These are phyloP conservation scores for Synergus laeviventris DNA, from an alignment of 2,888 invertebrate species.

Conservation along the genomic window DNA sequence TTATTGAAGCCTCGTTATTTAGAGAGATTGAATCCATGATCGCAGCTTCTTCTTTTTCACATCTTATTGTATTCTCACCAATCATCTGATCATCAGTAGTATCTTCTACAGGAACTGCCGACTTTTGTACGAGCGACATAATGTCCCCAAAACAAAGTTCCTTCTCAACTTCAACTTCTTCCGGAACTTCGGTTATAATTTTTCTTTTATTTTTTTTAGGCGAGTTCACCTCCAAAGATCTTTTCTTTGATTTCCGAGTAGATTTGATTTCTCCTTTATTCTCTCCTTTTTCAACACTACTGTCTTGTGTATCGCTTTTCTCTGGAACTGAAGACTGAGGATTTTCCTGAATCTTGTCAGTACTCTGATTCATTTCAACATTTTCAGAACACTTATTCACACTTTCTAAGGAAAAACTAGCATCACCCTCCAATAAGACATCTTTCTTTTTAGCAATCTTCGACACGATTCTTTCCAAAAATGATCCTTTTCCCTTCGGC, in stretches of 20 bases:
- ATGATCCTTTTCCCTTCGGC: conserved; percentile 71
- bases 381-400: conserved; percentile 43
- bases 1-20: conserved; percentile 26
- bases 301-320: not conserved
- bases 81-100: not conserved
- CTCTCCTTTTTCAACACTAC: conserved; percentile 40
- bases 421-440: conserved; percentile 66
- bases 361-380: not conserved
- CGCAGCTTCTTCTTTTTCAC: conserved; percentile 13
- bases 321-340: not conserved
- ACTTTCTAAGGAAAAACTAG: conserved; percentile 64
- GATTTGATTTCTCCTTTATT: conserved; percentile 32
- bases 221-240: conserved; percentile 62
- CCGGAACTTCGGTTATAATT: conserved; percentile 54
- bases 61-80: not conserved
- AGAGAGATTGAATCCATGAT: not conserved
- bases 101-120: conserved; percentile 34
- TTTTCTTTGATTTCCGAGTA: conserved; percentile 62
- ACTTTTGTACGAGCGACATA: conserved; percentile 64
- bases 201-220: conserved; percentile 66
- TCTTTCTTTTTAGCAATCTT: conserved; percentile 74
- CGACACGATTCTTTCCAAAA: conserved; percentile 73
- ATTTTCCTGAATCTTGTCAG: not conserved
- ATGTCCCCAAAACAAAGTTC: conserved; percentile 66
- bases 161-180: conserved; percentile 57